Conservation (phyloP, 1,140 invertebrate genomes). For the Theocolax elegans region DNA sequence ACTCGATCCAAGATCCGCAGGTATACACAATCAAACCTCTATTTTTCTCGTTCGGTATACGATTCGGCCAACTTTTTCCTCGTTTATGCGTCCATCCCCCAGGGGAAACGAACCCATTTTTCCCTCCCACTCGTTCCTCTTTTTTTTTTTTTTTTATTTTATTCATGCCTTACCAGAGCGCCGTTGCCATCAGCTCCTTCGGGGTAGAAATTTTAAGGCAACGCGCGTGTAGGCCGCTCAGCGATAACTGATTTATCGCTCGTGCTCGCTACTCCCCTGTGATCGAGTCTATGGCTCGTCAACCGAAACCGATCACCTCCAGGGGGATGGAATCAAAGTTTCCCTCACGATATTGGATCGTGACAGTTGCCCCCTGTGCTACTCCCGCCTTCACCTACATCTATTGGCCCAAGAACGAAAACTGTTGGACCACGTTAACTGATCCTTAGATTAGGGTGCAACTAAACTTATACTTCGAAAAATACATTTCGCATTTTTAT, state of each 20-base stretch:
- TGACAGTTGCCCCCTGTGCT: constrained; percentile 10
- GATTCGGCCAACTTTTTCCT: constrained; percentile 23
- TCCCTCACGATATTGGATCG: not conserved
- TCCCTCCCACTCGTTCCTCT: not conserved
- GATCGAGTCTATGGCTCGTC: constrained; percentile 5
- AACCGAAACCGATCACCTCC: constrained; percentile 18
- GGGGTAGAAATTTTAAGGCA: constrained; percentile 15
- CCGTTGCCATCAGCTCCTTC: constrained; percentile 9
- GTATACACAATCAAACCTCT: constrained; percentile 17
- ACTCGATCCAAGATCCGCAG: not conserved
- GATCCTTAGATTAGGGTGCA: no score
- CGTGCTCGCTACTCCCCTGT: not conserved
- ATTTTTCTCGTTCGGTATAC: constrained; percentile 22
- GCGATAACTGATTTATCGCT: constrained; percentile 26
- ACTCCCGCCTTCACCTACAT: no score
- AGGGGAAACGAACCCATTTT: constrained; percentile 8
- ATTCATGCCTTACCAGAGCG: constrained; percentile 6
- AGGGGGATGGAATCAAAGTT: constrained; percentile 31
- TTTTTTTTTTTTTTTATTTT: no score
- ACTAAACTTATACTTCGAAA: no score
- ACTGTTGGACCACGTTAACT: no score
- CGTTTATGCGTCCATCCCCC: constrained; percentile 14
- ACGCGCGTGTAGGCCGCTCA: not conserved
- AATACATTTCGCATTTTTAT: no score
- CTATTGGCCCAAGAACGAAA: no score